Evolutionary conservation across 2,113 vertebrate species (phyloP).

Genomic region (Leucopsar rothschildi): DNA sequence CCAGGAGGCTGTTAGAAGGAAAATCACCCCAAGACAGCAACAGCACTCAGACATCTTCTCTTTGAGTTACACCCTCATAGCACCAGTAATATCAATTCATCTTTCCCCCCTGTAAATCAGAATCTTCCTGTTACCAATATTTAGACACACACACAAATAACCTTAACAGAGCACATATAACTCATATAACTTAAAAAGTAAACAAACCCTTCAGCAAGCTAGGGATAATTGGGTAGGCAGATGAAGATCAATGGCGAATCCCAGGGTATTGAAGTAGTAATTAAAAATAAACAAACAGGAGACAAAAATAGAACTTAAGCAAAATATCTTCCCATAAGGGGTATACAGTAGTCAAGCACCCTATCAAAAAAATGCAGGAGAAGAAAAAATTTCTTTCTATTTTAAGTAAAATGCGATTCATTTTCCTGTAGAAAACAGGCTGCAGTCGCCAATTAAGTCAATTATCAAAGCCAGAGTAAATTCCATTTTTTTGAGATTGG

Average conservation of each 20-base stretch:
- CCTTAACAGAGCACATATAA: neutral
- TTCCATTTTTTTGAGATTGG: neutral
- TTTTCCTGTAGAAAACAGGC: neutral
- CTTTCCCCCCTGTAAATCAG: neutral
- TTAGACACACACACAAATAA: neutral
- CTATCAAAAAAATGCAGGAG: constrained; percentile 4
- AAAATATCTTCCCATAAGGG: constrained; percentile 33
- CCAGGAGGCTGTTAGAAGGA: neutral
- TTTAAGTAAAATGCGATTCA: constrained; percentile 20
- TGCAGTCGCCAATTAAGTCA: neutral
- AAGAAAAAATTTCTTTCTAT: neutral
- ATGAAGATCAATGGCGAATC: constrained; percentile 52
- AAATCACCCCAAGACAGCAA: neutral
- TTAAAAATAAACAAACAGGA: constrained; percentile 66
- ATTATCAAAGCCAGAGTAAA: neutral
- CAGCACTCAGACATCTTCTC: neutral
- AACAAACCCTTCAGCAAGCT: constrained; percentile 45
- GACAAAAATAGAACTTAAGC: constrained; percentile 54
- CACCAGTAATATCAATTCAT: neutral
- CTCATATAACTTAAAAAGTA: constrained; percentile 32
- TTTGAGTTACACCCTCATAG: neutral
- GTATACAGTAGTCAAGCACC: constrained; percentile 10
- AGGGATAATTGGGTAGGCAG: constrained; percentile 48
- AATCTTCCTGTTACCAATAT: neutral
- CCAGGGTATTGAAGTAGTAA: constrained; percentile 39